Conservation (phyloP, 2,113 vertebrate species). For the Oryzias woworae region DNA sequence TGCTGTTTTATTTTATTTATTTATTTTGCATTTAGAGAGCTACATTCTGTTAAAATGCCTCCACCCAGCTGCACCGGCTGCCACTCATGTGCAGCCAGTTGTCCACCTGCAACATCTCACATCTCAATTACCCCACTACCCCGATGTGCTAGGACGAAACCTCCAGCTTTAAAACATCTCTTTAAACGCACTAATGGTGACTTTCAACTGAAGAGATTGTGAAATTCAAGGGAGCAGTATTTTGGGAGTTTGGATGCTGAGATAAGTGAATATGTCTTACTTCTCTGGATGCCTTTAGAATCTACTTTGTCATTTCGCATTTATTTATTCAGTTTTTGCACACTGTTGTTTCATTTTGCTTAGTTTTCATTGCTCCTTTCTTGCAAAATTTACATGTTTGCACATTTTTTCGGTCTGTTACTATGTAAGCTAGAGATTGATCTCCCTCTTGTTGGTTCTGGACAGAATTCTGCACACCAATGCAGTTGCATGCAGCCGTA, state of each 20-base stretch:
- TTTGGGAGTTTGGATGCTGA: background rate
- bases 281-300: conserved; percentile 13
- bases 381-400: too few species aligned
- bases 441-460: conserved; percentile 35
- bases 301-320: conserved; percentile 6
- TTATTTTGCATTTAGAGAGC: background rate
- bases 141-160: background rate
- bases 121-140: background rate
- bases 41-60: background rate
- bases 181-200: conserved; percentile 7
- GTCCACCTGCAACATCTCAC: background rate
- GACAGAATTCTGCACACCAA: conserved; percentile 54
- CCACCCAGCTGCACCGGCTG: background rate
- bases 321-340: conserved; percentile 26
- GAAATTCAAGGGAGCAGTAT: background rate
- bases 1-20: too few species aligned
- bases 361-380: conserved; percentile 16
- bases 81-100: background rate
- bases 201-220: background rate
- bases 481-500: conserved; percentile 56
- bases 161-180: background rate
- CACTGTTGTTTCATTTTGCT: conserved; percentile 16
- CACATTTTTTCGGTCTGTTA: conserved; percentile 5
- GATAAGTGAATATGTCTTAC: too few species aligned
- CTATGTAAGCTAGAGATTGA: conserved; percentile 35